phyloP scores from a whole-genome alignment of 2,797 vertebrate species.

The Okamejei kenojei region DNA sequence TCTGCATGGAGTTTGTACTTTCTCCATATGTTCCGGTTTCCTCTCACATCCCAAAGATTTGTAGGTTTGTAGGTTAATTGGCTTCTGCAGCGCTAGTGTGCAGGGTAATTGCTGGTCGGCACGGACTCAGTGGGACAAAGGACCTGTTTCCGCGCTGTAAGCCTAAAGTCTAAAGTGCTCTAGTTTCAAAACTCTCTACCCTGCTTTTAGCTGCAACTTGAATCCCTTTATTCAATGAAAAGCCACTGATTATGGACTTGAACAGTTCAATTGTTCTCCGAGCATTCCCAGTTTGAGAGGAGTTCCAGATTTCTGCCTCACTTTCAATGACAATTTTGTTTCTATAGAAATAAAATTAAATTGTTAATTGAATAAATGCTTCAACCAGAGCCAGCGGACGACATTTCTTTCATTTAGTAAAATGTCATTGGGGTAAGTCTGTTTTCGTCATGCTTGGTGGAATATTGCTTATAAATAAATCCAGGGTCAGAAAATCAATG shows the following conservation, averaged over 20 bases:
- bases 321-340: background rate
- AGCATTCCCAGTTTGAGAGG: background rate
- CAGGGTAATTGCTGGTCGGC: no score
- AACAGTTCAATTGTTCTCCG: background rate
- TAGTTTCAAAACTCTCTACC: no score
- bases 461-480: background rate
- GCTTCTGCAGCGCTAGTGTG: no score
- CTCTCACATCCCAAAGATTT: no score
- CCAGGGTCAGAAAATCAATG: background rate
- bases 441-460: background rate
- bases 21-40: no score
- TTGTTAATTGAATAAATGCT: background rate
- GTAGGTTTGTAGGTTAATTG: no score
- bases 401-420: background rate
- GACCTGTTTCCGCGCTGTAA: no score
- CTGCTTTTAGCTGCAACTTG: no score
- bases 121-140: no score
- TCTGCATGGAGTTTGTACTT: no score
- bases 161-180: no score
- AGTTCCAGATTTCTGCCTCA: background rate
- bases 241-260: background rate
- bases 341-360: background rate
- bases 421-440: background rate
- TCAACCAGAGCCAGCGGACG: background rate
- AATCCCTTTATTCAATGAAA: background rate